Percentiles rank a stretch among this genome's conserved stretches.
Conservation (phyloP, 2,888 invertebrate genomes). For the Pegoplata infirma region DNA sequence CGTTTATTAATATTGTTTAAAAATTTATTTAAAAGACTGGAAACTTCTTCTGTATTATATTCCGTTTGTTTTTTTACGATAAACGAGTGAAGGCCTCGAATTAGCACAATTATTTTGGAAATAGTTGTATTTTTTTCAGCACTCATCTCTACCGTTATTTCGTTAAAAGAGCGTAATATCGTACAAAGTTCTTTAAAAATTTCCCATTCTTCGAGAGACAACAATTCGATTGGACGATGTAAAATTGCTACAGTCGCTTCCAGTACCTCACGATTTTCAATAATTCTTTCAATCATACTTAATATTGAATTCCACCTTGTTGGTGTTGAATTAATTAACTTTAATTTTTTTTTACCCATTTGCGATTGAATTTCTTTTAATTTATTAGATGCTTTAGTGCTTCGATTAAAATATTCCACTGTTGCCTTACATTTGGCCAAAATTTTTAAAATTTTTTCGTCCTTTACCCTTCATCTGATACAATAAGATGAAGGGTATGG, state of each 20-base stretch:
- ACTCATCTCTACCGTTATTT: slow-evolving; percentile 8
- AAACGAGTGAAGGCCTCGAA: slow-evolving; percentile 4
- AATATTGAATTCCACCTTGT: no score
- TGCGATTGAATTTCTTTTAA: slow-evolving; percentile 13
- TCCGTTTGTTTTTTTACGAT: neutral
- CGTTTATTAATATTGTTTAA: no score
- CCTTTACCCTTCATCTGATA: neutral
- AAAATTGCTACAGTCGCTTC: neutral
- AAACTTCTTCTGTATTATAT: slow-evolving; percentile 2
- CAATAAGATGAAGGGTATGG: slow-evolving; percentile 15
- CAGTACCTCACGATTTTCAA: no score
- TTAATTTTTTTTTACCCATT: slow-evolving; percentile 4
- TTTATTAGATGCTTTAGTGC: slow-evolving; percentile 15
- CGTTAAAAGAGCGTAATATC: slow-evolving; percentile 1
- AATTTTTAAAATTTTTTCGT: neutral
- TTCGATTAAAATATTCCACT: neutral
- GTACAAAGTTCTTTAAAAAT: neutral
- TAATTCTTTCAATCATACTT: no score
- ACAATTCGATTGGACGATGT: neutral
- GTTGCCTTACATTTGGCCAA: neutral
- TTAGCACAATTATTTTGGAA: neutral
- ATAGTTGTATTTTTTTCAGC: slow-evolving; percentile 2
- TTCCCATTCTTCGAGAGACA: neutral
- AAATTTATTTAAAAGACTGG: no score
- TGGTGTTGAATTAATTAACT: slow-evolving; percentile 10